These are phyloP conservation scores for Harpegnathos saltator DNA, from an alignment of 1,140 invertebrate genomes.

Conservation along the genomic window DNA sequence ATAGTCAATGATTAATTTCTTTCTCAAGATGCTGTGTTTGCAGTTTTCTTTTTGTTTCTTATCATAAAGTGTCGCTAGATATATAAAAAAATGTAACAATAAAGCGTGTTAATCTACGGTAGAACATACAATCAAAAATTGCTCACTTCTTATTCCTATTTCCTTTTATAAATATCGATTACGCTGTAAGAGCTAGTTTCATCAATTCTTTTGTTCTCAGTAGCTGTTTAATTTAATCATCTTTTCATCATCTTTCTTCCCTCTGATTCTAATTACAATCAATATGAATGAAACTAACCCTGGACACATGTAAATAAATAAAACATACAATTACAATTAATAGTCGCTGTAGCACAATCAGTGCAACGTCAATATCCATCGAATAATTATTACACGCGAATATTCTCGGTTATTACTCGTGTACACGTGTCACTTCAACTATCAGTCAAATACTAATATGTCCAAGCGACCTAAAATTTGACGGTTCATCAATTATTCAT, in stretches of 20 bases:
- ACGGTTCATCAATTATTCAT: too few species aligned
- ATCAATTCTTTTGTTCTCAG: conserved; percentile 36
- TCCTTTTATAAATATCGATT: conserved; percentile 42
- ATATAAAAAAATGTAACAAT: conserved; percentile 60
- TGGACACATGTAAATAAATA: conserved; percentile 32
- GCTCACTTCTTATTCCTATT: conserved; percentile 8
- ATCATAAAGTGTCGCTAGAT: neutral
- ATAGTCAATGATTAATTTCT: conserved; percentile 35
- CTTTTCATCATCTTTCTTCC: neutral
- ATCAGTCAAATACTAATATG: too few species aligned
- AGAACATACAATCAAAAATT: conserved; percentile 35
- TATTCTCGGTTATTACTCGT: too few species aligned
- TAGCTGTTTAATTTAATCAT: neutral
- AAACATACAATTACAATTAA: neutral
- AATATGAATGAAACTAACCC: conserved; percentile 24
- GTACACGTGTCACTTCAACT: too few species aligned
- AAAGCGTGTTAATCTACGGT: conserved; percentile 33
- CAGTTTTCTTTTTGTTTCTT: conserved; percentile 28
- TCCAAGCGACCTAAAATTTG: too few species aligned
- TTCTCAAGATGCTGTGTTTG: conserved; percentile 1
- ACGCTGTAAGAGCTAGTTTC: conserved; percentile 23
- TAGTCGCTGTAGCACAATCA: too few species aligned
- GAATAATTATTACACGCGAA: too few species aligned
- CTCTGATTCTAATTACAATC: neutral
- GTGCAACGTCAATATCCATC: too few species aligned